Evolutionary conservation across 2,888 invertebrate species (phyloP).

Genomic region (Schrankia costaestrigalis): DNA sequence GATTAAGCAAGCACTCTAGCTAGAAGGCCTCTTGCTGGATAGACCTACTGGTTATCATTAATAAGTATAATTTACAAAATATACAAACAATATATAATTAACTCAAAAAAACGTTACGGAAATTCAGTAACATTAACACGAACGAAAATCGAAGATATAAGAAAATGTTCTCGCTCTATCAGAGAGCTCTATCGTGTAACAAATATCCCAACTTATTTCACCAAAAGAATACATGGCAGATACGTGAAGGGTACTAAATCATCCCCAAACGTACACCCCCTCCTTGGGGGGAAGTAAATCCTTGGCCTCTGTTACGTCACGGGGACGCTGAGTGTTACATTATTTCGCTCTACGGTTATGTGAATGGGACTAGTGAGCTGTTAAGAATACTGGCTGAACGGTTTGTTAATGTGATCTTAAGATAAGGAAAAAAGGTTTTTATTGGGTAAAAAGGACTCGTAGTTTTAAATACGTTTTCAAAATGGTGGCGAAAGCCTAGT

Average conservation of each 20-base stretch:
- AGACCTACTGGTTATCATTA: too few species aligned
- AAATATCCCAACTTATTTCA: conserved; percentile 4
- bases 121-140: too few species aligned
- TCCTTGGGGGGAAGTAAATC: conserved; percentile 22
- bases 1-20: too few species aligned
- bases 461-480: too few species aligned
- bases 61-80: too few species aligned
- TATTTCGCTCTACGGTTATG: conserved; percentile 1
- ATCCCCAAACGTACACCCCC: conserved; percentile 19
- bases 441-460: too few species aligned
- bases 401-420: neutral
- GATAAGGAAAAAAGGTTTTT: neutral
- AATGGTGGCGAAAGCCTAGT: too few species aligned
- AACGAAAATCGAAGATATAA: too few species aligned
- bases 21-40: too few species aligned
- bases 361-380: neutral
- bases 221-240: conserved; percentile 13
- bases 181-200: neutral
- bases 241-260: conserved; percentile 19
- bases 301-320: conserved; percentile 22
- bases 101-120: too few species aligned
- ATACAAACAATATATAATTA: too few species aligned
- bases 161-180: too few species aligned
- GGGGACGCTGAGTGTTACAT: conserved; percentile 5
- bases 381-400: neutral